phyloP scores from a whole-genome alignment of 2,113 vertebrate species.

The Merops nubicus region DNA sequence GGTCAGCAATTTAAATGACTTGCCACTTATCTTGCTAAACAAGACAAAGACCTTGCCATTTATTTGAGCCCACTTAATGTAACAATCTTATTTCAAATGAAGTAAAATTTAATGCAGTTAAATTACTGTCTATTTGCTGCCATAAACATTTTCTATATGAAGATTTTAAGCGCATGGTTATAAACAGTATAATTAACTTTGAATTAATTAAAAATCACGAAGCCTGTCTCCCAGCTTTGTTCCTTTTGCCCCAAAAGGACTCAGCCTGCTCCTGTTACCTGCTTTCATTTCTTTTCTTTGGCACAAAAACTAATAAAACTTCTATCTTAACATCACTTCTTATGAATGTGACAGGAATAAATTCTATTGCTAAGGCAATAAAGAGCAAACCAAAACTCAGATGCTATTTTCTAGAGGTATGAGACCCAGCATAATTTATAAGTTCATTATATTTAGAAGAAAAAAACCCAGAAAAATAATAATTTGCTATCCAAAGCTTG shows the following conservation, averaged over 20 bases:
- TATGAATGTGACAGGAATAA: background rate
- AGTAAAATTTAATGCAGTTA: slow-evolving; percentile 74
- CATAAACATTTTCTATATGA: slow-evolving; percentile 79
- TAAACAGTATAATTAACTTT: slow-evolving; percentile 77
- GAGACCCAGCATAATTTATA: background rate
- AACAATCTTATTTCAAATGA: slow-evolving; percentile 74
- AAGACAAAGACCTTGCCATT: slow-evolving; percentile 57
- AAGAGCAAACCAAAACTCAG: background rate
- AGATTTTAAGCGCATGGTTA: slow-evolving; percentile 74
- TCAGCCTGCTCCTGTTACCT: slow-evolving; percentile 30
- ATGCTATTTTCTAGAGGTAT: background rate
- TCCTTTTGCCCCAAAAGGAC: slow-evolving; percentile 63
- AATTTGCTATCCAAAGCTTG: background rate
- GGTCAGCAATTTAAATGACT: slow-evolving; percentile 35
- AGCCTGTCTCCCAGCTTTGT: slow-evolving; percentile 60
- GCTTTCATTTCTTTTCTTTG: slow-evolving; percentile 21
- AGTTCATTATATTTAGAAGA: background rate
- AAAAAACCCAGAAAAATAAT: background rate
- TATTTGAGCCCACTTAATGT: slow-evolving; percentile 70
- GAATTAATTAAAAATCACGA: slow-evolving; percentile 74
- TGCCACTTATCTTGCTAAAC: slow-evolving; percentile 61
- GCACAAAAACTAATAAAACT: slow-evolving; percentile 21
- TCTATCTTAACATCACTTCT: background rate
- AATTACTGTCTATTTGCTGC: slow-evolving; percentile 76
- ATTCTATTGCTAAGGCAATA: background rate